Base-by-base conservation (phyloP, 2,888 invertebrate genomes). In the Icerya purchasi region DNA sequence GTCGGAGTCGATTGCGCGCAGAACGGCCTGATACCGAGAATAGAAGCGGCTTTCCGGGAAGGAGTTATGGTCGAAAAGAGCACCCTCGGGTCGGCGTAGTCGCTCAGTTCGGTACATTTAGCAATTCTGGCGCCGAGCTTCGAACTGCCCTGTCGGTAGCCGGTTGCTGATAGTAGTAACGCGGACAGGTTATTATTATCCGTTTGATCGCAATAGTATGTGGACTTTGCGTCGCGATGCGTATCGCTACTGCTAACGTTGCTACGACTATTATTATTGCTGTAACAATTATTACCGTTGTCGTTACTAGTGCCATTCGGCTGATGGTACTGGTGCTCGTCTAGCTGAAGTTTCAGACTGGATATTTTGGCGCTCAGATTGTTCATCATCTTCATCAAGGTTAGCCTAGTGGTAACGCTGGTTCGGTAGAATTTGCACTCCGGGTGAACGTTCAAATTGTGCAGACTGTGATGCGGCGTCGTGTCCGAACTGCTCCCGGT, bases 91-190 rank as follows among this genome's bases (percentile, higher is more conserved):
- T 89, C 86, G 0, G 83, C 86, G 67, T 90, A 90, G 69, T 90
- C 89, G 0, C 86, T 82, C 19, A 66, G 65, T 54, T 70, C 70
- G 52, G 67, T 65, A 21, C 69, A 69, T 56, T 71, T 69, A 1
- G 91, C 91, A 69, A 92, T 87, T 64, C 90, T 80, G 51, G 89
- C 90, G 0, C 90, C 90, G 65, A 89, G 78, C 62, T 82, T 78
- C 64, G 85, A 83, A 65, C 88, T 87, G 14, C 87, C 86, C 71
- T 84, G 86, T 68, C 83, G 83, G 68, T 84, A 83, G 62, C 77
- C 72, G 64, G 63, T 19, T 56, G 56, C n/a, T n/a, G n/a, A n/a
- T n/a, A n/a, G n/a, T n/a, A n/a, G n/a, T 14, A 24, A 21, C 23
- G 25, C 18, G n/a, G 24, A 24, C 3, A 36, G 20, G 56, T 25